Evolutionary conservation across 2,888 invertebrate genomes (phyloP).

Genomic region (Calameuta filiformis): DNA sequence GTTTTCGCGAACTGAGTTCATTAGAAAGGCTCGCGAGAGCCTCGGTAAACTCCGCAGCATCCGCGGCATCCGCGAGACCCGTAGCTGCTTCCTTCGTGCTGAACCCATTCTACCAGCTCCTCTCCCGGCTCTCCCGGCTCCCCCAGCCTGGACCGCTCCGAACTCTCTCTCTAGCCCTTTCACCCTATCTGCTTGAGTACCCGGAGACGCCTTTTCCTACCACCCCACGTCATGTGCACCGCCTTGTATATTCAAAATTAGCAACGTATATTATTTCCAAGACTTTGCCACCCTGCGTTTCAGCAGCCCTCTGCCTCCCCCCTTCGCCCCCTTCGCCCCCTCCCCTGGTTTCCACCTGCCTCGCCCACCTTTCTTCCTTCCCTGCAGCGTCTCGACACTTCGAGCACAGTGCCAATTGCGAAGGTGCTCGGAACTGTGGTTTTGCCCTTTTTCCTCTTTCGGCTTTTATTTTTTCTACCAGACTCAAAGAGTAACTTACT

Average conservation of each 20-base stretch:
- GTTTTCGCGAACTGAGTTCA: slow-evolving; percentile 59
- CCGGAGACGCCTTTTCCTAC: too few relatives aligned
- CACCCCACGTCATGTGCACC: slow-evolving; percentile 32
- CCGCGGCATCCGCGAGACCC: slow-evolving; percentile 23
- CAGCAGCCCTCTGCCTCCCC: too few relatives aligned
- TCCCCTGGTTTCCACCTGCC: too few relatives aligned
- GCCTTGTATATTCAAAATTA: slow-evolving; percentile 32
- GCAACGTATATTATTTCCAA: slow-evolving; percentile 35
- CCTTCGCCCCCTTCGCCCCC: too few relatives aligned
- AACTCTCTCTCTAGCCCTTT: slow-evolving; percentile 17
- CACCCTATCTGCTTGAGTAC: slow-evolving; percentile 13
- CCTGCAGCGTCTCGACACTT: too few relatives aligned
- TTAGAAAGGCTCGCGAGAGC: slow-evolving; percentile 46
- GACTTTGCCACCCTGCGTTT: too few relatives aligned
- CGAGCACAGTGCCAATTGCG: too few relatives aligned
- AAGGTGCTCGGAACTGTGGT: background rate
- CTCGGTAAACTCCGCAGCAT: slow-evolving; percentile 15
- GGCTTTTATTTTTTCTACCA: background rate
- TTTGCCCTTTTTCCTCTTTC: background rate
- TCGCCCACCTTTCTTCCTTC: too few relatives aligned
- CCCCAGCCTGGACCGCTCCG: background rate
- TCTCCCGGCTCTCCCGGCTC: background rate
- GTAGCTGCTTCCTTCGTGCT: background rate
- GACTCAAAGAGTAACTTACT: too few relatives aligned
- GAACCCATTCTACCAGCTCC: slow-evolving; percentile 17